phyloP scores from a whole-genome alignment of 2,888 invertebrate genomes.

The Clanis bilineata region DNA sequence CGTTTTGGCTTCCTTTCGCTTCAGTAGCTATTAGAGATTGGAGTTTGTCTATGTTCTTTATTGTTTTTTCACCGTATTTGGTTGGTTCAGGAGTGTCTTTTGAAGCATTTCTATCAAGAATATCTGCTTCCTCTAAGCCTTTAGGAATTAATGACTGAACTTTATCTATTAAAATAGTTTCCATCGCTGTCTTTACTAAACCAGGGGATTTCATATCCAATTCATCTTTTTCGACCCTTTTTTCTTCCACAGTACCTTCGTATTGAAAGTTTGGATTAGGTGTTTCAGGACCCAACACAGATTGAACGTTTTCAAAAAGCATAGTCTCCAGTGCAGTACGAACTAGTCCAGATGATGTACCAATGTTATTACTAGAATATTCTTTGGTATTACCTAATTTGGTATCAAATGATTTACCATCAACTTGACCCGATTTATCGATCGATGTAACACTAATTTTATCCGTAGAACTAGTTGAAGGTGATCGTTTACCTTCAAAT shows the following conservation, averaged over 20 bases:
- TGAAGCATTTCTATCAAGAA: background rate
- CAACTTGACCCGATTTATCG: background rate
- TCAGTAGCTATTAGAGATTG: background rate
- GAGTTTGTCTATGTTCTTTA: constrained; percentile 10
- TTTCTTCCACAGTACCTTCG: background rate
- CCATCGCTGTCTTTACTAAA: constrained; percentile 68
- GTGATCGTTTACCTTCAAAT: background rate
- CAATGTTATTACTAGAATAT: background rate
- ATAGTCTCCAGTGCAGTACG: constrained; percentile 40
- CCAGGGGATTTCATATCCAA: constrained; percentile 20
- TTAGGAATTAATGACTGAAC: constrained; percentile 44
- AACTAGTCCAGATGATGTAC: constrained; percentile 25
- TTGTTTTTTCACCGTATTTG: constrained; percentile 27
- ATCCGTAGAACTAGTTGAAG: background rate
- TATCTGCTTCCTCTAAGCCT: background rate
- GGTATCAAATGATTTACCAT: background rate
- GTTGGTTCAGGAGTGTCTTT: constrained; percentile 14
- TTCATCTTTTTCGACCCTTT: background rate
- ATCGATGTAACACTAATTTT: background rate
- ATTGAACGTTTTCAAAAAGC: constrained; percentile 29
- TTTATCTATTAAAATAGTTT: constrained; percentile 75
- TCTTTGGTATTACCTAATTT: background rate
- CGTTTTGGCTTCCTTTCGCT: background rate
- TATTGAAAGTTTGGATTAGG: background rate
- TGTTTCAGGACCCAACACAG: constrained; percentile 20